Percentiles rank a stretch among this genome's conserved stretches.
These are phyloP conservation scores for Tenrec ecaudatus DNA, from an alignment of 2,113 vertebrate species.

Conservation along the genomic window DNA sequence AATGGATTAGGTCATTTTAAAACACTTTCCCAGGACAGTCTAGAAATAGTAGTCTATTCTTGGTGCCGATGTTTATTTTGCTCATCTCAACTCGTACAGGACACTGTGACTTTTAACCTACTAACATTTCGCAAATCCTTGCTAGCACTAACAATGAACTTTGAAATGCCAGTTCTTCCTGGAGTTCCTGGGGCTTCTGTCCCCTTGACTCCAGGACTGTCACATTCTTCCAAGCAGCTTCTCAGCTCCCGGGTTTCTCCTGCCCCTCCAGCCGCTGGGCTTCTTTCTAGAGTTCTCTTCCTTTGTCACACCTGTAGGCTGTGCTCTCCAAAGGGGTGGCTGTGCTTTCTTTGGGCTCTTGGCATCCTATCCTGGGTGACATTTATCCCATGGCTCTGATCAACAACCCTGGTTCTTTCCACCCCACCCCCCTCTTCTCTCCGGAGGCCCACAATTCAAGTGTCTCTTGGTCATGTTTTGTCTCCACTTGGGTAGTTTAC, in stretches of 20 bases:
- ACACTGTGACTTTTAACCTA: background rate
- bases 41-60: background rate
- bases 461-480: background rate
- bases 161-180: background rate
- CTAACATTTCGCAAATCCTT: background rate
- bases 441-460: background rate
- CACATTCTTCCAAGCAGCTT: background rate
- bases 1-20: constrained; percentile 5
- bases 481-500: background rate
- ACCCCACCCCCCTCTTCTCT: background rate
- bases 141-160: background rate
- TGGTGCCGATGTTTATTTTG: background rate
- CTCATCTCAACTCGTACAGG: background rate
- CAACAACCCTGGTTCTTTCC: background rate
- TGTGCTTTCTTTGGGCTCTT: background rate
- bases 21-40: background rate
- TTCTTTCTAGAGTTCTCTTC: background rate
- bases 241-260: background rate
- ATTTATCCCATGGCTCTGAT: background rate
- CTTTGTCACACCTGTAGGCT: background rate
- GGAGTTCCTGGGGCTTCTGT: background rate
- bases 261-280: background rate
- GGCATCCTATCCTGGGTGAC: background rate
- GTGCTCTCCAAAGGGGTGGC: background rate
- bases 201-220: background rate